A percentile compares a stretch with the other conserved stretches of the same genome.
Evolutionary conservation across 2,113 vertebrate species (phyloP).

Genomic region (Amblyopsis rosae): DNA sequence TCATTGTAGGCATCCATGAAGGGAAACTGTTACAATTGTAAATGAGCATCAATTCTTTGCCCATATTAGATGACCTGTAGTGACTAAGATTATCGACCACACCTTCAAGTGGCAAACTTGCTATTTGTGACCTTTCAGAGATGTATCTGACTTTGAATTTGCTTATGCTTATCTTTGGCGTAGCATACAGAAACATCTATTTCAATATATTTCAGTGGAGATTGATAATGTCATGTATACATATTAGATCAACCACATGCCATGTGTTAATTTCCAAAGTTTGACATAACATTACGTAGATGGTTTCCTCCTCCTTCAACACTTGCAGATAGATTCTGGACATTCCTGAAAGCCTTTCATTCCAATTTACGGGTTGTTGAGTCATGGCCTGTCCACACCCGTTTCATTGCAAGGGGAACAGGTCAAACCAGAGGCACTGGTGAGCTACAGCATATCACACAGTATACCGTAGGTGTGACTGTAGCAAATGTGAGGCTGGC

Average conservation of each 20-base stretch:
- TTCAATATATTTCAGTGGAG: background rate
- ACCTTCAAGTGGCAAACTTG: constrained; percentile 5
- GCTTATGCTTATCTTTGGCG: background rate
- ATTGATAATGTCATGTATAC: too few relatives aligned
- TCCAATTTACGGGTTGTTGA: constrained; percentile 13
- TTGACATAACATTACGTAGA: background rate
- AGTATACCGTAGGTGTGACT: constrained; percentile 3
- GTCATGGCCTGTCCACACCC: constrained; percentile 44
- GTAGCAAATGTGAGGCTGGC: constrained; percentile 10
- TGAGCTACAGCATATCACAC: constrained; percentile 20
- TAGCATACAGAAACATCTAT: too few relatives aligned
- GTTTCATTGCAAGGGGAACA: constrained; percentile 51
- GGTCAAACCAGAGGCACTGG: constrained; percentile 69
- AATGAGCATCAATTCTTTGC: constrained; percentile 16
- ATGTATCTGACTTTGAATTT: background rate
- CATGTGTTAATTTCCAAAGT: background rate
- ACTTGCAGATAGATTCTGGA: constrained; percentile 29
- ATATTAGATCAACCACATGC: background rate
- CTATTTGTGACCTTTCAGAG: background rate
- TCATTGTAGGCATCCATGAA: constrained; percentile 14
- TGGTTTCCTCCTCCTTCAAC: background rate
- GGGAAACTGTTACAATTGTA: constrained; percentile 19
- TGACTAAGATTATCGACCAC: constrained; percentile 8
- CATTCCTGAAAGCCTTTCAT: constrained; percentile 45
- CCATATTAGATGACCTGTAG: background rate